These are phyloP conservation scores for Diplodus puntazzo DNA, from an alignment of 2,797 vertebrate species.

Conservation along the genomic window DNA sequence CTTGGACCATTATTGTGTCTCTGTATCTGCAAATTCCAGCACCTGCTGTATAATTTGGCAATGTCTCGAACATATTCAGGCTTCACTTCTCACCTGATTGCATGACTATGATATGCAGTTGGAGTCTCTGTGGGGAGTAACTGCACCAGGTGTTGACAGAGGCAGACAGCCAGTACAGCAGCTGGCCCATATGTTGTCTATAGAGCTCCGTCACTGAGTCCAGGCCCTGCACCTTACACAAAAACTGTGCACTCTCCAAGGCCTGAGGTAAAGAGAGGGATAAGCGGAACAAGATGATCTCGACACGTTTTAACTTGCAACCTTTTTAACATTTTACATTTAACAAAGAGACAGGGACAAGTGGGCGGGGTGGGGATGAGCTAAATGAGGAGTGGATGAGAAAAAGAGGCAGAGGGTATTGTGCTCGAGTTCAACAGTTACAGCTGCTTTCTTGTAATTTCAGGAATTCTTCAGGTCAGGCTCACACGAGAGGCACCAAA, in stretches of 20 bases:
- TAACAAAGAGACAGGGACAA: not conserved
- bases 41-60: slow-evolving; percentile 46
- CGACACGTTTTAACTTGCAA: not conserved
- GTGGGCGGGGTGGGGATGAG: not conserved
- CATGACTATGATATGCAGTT: slow-evolving; percentile 86
- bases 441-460: slow-evolving; percentile 36
- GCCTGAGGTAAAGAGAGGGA: slow-evolving; percentile 78
- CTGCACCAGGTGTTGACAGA: slow-evolving; percentile 87
- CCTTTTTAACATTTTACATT: not conserved
- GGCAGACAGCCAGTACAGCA: slow-evolving; percentile 88
- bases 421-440: slow-evolving; percentile 32
- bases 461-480: slow-evolving; percentile 23
- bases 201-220: slow-evolving; percentile 83
- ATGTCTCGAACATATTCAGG: slow-evolving; percentile 16
- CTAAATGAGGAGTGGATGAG: slow-evolving; percentile 1
- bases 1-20: slow-evolving; percentile 11
- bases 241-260: slow-evolving; percentile 77
- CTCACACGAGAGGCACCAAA: slow-evolving; percentile 28
- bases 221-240: slow-evolving; percentile 86
- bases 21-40: slow-evolving; percentile 25
- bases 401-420: slow-evolving; percentile 14
- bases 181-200: slow-evolving; percentile 85
- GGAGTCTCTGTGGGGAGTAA: slow-evolving; percentile 88
- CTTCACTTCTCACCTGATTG: slow-evolving; percentile 88
- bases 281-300: not conserved